phyloP scores from a whole-genome alignment of 2,888 invertebrate species.

The Eilema griseolum region DNA sequence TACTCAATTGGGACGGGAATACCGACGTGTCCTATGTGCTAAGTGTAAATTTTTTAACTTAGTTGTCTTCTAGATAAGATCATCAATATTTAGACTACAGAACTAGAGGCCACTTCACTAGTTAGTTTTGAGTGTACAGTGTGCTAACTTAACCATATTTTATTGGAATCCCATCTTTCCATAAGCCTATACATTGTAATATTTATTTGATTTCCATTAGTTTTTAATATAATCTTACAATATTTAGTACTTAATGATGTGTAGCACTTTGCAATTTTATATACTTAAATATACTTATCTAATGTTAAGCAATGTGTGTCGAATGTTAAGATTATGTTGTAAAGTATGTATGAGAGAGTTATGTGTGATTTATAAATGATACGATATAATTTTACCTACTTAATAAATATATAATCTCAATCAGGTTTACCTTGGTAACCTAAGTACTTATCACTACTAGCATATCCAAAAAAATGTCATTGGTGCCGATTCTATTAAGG shows the following conservation, averaged over 20 bases:
- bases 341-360: not conserved
- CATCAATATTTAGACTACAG: no score
- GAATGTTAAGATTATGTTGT: conserved; percentile 4
- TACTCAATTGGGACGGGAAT: no score
- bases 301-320: not conserved
- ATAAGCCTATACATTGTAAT: not conserved
- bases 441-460: not conserved
- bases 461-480: not conserved
- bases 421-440: not conserved
- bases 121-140: not conserved
- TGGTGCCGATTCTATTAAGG: not conserved
- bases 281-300: conserved; percentile 9
- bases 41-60: no score
- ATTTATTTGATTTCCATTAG: conserved; percentile 15
- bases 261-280: conserved; percentile 25
- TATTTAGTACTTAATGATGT: conserved; percentile 43
- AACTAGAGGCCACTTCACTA: no score
- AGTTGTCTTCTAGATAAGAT: no score
- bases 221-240: conserved; percentile 30
- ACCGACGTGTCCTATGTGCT: no score
- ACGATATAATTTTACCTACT: not conserved
- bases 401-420: not conserved
- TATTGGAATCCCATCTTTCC: conserved; percentile 1
- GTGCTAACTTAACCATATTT: not conserved
- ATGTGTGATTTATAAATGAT: not conserved